These are phyloP conservation scores for Drosophila pseudoobscura DNA, from an alignment of 1,140 invertebrate genomes.

Conservation along the genomic window DNA sequence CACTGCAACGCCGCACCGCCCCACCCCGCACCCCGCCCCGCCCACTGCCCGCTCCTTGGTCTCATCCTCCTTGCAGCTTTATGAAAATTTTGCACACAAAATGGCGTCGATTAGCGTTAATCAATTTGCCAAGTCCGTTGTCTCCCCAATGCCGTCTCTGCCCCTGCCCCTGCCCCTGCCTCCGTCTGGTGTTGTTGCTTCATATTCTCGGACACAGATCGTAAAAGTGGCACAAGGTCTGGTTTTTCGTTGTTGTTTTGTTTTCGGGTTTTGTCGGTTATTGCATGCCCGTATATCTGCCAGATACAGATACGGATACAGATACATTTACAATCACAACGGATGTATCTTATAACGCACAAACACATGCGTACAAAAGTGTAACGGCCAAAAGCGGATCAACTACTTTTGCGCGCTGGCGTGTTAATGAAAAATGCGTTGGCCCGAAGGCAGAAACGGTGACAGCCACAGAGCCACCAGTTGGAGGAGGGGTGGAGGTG, in stretches of 20 bases:
- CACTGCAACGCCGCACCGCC: no score
- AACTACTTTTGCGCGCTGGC: constrained; percentile 57
- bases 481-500: neutral
- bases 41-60: no score
- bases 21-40: no score
- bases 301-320: constrained; percentile 39
- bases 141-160: neutral
- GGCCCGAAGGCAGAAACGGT: constrained; percentile 27
- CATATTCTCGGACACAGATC: constrained; percentile 62
- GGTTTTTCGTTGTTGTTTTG: constrained; percentile 46
- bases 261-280: constrained; percentile 46
- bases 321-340: constrained; percentile 36
- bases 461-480: neutral
- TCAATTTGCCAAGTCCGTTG: constrained; percentile 62
- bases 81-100: constrained; percentile 63
- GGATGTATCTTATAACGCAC: constrained; percentile 44
- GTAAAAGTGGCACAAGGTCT: constrained; percentile 79
- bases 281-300: constrained; percentile 39
- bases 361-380: constrained; percentile 27
- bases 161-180: neutral
- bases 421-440: constrained; percentile 75
- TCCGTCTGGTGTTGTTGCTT: constrained; percentile 24
- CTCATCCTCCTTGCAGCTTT: neutral
- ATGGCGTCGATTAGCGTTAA: constrained; percentile 76
- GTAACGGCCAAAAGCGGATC: constrained; percentile 72